Base-by-base conservation (phyloP, 2,888 invertebrate genomes). In the Aphidoletes aphidimyza region DNA sequence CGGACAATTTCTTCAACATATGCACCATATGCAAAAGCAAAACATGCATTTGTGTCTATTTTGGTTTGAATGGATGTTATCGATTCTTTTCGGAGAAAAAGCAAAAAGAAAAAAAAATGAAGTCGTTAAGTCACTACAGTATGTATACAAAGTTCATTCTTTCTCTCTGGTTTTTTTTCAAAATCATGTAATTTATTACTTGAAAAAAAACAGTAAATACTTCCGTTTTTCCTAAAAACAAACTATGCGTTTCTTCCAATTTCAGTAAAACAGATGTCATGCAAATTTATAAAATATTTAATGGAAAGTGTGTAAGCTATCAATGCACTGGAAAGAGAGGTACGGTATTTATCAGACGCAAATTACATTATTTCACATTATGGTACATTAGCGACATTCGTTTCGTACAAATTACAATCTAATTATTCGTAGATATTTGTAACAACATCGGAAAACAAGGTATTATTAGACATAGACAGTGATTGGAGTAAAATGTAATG, bases 151-250 rank as follows among this genome's bases (percentile, higher is more conserved):
- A 81, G 81, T 81, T 81, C 37, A 37, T 81, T 81, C 81, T 34
- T 69, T n/a, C 34, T 69, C 9, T 22, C 30, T 49, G 5, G 59
- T 26, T 11, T 37, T 81, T 37, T 81, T 37, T 81, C 37, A 37
- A 81, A 81, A 37, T 81, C 81, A 37, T 81, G 81, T 81, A 81
- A 81, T 81, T 81, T 81, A 81, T 81, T 81, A 11, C 81, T 37
- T 19, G 37, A 81, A 37, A 6, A 81, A 37, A 54, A 22, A 54
- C n/a, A 54, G 22, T 22, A 37, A 81, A 81, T 81, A 81, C 81
- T 81, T 81, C 81, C 81, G 81, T 81, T 69, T 69, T 69, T 81
- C 81, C 81, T n/a, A n/a, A 37, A 37, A 78, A 36, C 36, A 78
- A 81, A 37, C 81, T 69, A 69, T 78, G 11, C 3, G 6, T 36